Base-by-base conservation (phyloP, 2,797 vertebrate species). In the Megalops cyprinoides region DNA sequence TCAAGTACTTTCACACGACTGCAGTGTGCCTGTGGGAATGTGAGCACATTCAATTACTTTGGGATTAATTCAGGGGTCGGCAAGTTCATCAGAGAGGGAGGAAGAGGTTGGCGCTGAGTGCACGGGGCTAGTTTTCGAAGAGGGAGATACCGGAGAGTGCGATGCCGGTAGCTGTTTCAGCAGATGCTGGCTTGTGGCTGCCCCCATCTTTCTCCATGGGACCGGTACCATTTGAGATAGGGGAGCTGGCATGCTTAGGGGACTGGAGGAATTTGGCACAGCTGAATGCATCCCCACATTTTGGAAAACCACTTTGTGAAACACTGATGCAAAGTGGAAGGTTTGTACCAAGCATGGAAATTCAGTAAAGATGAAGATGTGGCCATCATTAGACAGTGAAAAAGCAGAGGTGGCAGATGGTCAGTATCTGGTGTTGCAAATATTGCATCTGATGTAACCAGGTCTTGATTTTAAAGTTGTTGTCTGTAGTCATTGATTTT, bases 41-140 rank as follows among this genome's bases (percentile, higher is more conserved):
- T 83, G 83, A 85, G 84, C 82, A 82, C 77, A 80, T 86, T 86
- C 87, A 88, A 87, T 89, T 89, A 87, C 86, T 90, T 85, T 86
- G 83, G 88, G 85, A 87, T 87, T 88, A 87, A 87, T 86, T 87
- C 82, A 78, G 78, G 81, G 86, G 85, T 88, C 86, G 86, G 48
- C 14, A 76, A 74, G 83, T 88, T 87, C 79, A 79, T 76, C 78
- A 80, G 71, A 31, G 51, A 25, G 44, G 74, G 77, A 76, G 37
- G 65, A 79, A 74, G 76, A 20, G 39, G 67, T 51, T 80, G 71
- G 46, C 48, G 15, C 3, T 3, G 51, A 53, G 51, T 14, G 6
- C 9, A 15, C 15, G 76, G 28, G 58, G 44, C 39, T 75, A 79
- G 73, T 67, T 67, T 55, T 56, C 56, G 76, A 65, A 78, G 80